Conservation (phyloP, 2,113 vertebrate genomes). For the Fulmarus glacialis region DNA sequence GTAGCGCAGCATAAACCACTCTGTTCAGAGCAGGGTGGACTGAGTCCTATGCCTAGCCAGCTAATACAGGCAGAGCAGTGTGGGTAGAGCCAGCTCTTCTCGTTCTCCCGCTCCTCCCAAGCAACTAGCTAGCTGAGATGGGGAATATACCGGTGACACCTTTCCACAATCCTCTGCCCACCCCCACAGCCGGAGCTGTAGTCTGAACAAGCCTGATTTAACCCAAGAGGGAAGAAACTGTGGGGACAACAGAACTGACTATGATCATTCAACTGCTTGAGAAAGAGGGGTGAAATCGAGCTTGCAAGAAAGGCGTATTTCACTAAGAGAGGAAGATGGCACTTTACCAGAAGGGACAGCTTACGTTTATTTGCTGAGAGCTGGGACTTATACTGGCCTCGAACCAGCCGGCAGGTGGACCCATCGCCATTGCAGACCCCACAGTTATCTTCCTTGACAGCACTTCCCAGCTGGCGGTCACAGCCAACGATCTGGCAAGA, state of each 20-base stretch:
- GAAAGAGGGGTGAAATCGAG: neutral
- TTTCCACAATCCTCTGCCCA: neutral
- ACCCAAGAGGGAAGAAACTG: neutral
- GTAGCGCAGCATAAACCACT: neutral
- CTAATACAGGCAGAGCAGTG: neutral
- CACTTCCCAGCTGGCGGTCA: constrained; percentile 92
- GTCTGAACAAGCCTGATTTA: neutral
- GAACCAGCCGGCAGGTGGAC: constrained; percentile 92
- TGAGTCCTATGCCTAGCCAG: neutral
- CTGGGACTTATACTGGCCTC: constrained; percentile 95
- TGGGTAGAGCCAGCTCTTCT: neutral
- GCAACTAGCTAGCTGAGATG: neutral
- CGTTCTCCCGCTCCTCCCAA: fast-evolving
- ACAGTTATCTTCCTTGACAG: constrained; percentile 94
- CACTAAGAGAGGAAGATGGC: neutral
- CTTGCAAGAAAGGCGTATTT: neutral
- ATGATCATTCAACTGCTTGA: neutral
- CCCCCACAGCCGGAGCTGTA: neutral
- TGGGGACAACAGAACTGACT: neutral
- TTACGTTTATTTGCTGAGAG: constrained; percentile 90
- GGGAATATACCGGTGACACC: neutral
- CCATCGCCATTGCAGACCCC: constrained; percentile 94
- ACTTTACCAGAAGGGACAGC: neutral
- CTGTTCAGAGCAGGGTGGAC: neutral
- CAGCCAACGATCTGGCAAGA: constrained; percentile 92